phyloP scores from a whole-genome alignment of 2,888 invertebrate species.

The Diplazon laetatorius region DNA sequence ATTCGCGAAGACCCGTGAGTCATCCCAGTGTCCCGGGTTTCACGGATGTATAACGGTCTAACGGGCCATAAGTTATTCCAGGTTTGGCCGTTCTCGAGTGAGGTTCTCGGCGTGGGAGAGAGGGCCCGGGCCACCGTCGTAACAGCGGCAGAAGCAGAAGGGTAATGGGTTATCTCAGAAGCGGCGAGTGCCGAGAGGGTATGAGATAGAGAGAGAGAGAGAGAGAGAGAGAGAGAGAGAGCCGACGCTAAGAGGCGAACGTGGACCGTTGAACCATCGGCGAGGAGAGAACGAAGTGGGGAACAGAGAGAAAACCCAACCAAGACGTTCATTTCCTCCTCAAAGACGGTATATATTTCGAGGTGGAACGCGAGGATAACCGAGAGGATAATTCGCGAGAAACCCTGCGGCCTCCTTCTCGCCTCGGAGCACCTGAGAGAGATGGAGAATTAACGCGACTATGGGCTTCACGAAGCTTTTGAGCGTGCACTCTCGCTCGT shows the following conservation, averaged over 20 bases:
- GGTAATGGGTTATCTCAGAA: slow-evolving; percentile 62
- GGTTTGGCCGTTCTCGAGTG: slow-evolving; percentile 65
- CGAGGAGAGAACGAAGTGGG: neutral
- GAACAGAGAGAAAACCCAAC: slow-evolving; percentile 27
- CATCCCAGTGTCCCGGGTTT: slow-evolving; percentile 59
- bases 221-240: too few species aligned
- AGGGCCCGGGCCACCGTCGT: slow-evolving; percentile 30
- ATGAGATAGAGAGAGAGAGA: too few species aligned
- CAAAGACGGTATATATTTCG: slow-evolving; percentile 63
- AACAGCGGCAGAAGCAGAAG: slow-evolving; percentile 36
- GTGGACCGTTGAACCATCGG: slow-evolving; percentile 11
- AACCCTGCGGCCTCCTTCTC: slow-evolving; percentile 31
- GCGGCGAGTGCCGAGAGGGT: slow-evolving; percentile 43
- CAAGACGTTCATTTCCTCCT: slow-evolving; percentile 60
- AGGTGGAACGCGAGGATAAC: slow-evolving; percentile 63
- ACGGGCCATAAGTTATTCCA: slow-evolving; percentile 69
- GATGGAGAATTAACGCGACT: slow-evolving; percentile 28
- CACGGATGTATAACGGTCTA: slow-evolving; percentile 65
- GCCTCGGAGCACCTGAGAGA: slow-evolving; percentile 33
- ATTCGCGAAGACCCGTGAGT: slow-evolving; percentile 46
- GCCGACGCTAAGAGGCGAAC: slow-evolving; percentile 30
- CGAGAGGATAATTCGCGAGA: slow-evolving; percentile 66
- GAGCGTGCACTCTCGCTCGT: slow-evolving; percentile 33
- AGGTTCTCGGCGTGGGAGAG: slow-evolving; percentile 31
- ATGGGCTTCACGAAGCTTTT: neutral